Evolutionary conservation across 2,888 invertebrate species (phyloP), one percentile per base, ranked within the genome.

Genomic region (Diadromus collaris): DNA sequence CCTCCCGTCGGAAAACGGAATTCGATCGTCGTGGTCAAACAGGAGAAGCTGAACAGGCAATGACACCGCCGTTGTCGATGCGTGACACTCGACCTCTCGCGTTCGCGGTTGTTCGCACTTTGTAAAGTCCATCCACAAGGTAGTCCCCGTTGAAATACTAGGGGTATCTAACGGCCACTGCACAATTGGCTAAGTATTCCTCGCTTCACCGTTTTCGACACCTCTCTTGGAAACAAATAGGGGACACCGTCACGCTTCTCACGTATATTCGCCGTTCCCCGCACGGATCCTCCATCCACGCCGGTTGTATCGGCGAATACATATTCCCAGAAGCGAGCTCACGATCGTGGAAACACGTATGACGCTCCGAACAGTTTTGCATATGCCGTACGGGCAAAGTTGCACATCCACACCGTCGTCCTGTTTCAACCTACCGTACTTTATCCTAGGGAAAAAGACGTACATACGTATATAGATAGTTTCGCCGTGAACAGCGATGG

Each of bases 401-500:
- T 32, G 44, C 38, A 46, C 44, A 58, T 46, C 13, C 69, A 32
- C 58, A 68, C 21, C 19, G 24, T 32, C n/a, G 32, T 21, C 41
- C 21, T 56, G 21, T 27, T 27, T 56, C 27, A 24, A 46, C 10
- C 32, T 9, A 16, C 44, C 27, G 29, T 56, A 41, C 44, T 58
- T 44, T 38, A 51, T 67, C 21, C 44, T 16, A 7, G 16, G 16
- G 10, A 19, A 13, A n/a, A 65, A 32, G 32, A 16, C 5, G 38
- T 63, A 27, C 10, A 24, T 19, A 46, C 5, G 21, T 16, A n/a
- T 48, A 32, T 56, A 27, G 54, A 27, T 19, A 19, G 38, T 29
- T 10, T 51, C 13, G 32, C 51, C 46, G n/a, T 6, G 56, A 48
- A 58, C 64, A 74, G 65, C 38, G 38, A 3, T 83, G 54, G n/a